Percentiles rank a stretch among this genome's conserved stretches.
These are phyloP conservation scores for Trachelus troglodyta DNA, from an alignment of 2,888 invertebrate species.

Conservation along the genomic window DNA sequence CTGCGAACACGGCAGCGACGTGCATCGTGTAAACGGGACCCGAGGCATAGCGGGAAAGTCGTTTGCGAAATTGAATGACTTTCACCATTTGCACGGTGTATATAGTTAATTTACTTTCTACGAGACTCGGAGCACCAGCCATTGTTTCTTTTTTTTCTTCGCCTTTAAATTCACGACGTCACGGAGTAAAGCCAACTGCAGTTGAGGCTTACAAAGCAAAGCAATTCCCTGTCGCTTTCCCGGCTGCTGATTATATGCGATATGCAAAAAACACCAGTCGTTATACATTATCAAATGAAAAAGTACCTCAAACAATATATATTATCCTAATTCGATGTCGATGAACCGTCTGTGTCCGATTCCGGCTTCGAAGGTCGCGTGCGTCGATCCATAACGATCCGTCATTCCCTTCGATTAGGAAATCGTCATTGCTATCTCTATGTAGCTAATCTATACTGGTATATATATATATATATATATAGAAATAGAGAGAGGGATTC, in stretches of 20 bases:
- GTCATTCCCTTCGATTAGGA: conserved; percentile 26
- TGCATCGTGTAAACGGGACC: not conserved
- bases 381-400: conserved; percentile 4
- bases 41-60: not conserved
- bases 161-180: not conserved
- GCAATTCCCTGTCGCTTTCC: not conserved
- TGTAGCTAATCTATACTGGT: not conserved
- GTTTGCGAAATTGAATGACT: conserved; percentile 38
- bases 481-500: not conserved
- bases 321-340: conserved; percentile 62
- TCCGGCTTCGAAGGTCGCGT: conserved; percentile 52
- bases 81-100: conserved; percentile 39
- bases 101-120: conserved; percentile 50
- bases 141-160: not conserved
- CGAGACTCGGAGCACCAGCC: conserved; percentile 5
- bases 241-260: not conserved
- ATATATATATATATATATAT: no score
- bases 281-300: not conserved
- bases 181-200: not conserved
- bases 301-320: conserved; percentile 24
- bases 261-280: not conserved
- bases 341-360: conserved; percentile 56
- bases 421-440: conserved; percentile 17
- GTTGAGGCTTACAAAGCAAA: not conserved
- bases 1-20: not conserved